phyloP scores from a whole-genome alignment of 2,797 vertebrate species.

The Microctenopoma lineatum region DNA sequence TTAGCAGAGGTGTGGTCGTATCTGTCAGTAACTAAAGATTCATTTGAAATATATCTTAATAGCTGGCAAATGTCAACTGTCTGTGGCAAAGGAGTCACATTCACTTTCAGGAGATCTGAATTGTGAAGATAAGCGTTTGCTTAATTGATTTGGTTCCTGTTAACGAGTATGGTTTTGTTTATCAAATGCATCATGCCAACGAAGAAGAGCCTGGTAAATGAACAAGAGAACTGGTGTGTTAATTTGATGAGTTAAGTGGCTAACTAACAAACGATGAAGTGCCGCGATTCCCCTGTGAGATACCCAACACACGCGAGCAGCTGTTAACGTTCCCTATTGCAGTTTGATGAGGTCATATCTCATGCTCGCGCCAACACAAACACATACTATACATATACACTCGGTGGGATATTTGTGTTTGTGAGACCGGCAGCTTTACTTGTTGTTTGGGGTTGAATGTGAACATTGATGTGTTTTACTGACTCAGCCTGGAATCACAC shows the following conservation, averaged over 20 bases:
- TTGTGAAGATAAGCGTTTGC: slow-evolving; percentile 13
- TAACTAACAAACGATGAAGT: slow-evolving; percentile 79
- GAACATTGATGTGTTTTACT: not conserved
- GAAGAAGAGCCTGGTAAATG: slow-evolving; percentile 51
- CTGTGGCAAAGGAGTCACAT: not conserved
- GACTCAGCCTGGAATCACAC: slow-evolving; percentile 3
- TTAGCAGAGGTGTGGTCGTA: slow-evolving; percentile 18
- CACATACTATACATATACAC: not conserved
- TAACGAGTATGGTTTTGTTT: slow-evolving; percentile 40
- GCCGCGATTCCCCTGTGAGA: slow-evolving; percentile 65
- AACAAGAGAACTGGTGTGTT: slow-evolving; percentile 61
- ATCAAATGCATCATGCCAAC: slow-evolving; percentile 31
- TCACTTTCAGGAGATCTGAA: slow-evolving; percentile 8
- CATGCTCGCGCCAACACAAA: slow-evolving; percentile 23
- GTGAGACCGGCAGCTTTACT: slow-evolving; percentile 8
- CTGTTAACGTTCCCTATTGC: slow-evolving; percentile 57
- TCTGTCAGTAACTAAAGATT: slow-evolving; percentile 21
- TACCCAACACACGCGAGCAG: slow-evolving; percentile 45
- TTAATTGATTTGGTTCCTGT: slow-evolving; percentile 29
- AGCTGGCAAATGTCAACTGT: not conserved
- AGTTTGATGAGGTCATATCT: slow-evolving; percentile 54
- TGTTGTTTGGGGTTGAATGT: slow-evolving; percentile 1
- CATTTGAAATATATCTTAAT: not conserved
- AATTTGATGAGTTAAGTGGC: slow-evolving; percentile 77
- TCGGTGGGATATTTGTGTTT: slow-evolving; percentile 1